A percentile compares a stretch with the other conserved stretches of the same genome.
phyloP scores from a whole-genome alignment of 2,888 invertebrate species.

The Orchesellides sinensis region DNA sequence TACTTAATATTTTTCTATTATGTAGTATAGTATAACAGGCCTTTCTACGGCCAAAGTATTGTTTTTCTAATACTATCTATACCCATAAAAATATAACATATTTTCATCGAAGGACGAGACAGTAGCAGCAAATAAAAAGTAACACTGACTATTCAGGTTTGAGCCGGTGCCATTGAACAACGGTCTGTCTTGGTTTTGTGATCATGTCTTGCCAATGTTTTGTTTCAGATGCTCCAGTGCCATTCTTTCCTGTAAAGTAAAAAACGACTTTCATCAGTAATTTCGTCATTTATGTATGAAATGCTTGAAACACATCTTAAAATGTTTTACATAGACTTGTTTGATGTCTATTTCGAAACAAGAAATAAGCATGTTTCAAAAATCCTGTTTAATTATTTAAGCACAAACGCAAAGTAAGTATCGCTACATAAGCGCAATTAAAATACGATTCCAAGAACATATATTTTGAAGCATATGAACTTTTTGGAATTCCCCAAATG shows the following conservation, averaged over 20 bases:
- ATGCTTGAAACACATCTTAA: neutral
- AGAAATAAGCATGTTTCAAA: too few relatives aligned
- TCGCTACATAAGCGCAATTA: too few relatives aligned
- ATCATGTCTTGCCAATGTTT: constrained; percentile 99
- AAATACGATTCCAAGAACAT: too few relatives aligned
- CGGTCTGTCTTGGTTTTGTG: constrained; percentile 95
- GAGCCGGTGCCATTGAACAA: constrained; percentile 97
- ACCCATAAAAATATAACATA: constrained; percentile 58
- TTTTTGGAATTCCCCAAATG: too few relatives aligned
- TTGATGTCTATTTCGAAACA: too few relatives aligned
- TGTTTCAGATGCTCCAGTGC: constrained; percentile 95
- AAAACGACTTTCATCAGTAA: constrained; percentile 73
- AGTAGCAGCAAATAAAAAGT: constrained; percentile 23
- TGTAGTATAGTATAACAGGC: neutral
- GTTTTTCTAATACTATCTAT: constrained; percentile 8
- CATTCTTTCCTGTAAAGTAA: constrained; percentile 88
- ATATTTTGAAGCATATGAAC: too few relatives aligned
- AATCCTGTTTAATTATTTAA: too few relatives aligned
- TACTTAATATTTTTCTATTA: neutral
- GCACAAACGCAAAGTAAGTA: too few relatives aligned
- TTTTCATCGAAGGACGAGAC: constrained; percentile 56
- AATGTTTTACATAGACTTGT: too few relatives aligned
- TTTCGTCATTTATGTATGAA: neutral
- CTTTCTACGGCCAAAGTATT: neutral
- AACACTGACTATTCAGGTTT: constrained; percentile 86